Base-by-base conservation (phyloP, 2,888 invertebrate genomes). In the Ametastegia equiseti region DNA sequence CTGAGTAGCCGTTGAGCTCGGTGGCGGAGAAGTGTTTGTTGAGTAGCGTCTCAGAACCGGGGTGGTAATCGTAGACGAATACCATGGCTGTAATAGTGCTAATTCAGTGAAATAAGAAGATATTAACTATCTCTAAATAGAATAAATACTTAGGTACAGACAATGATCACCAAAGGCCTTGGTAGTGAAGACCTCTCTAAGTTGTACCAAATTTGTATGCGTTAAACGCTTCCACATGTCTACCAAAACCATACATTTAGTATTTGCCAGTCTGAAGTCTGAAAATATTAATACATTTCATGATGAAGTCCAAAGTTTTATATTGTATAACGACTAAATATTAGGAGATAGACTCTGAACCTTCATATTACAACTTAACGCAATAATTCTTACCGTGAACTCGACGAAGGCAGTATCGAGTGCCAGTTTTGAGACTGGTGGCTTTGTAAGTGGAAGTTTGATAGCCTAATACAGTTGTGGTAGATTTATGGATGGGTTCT, bases 151-250 rank as follows among this genome's bases (percentile, higher is more conserved):
- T 60, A 60, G 27, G 63, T 87, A 94, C 96, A 94, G 92, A 98
- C 98, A 98, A 93, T 97, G 96, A 93, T 99, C 99, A 87, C 97
- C 97, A 92, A 99, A 99, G 69, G 97, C 97, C 93, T 98, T 97
- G 57, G 99, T 98, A 50, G 97, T 96, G 92, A 99, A 98, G 86
- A 97, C 96, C 91, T 99, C 98, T 89, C 97, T 95, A 81, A 99
- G 93, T 88, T 97, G 96, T 82, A 99, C 97, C 86, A 99, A 95
- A 93, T 99, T 99, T 88, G 98, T 97, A 92, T 99, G 99, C 89
- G 96, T 96, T 81, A 99, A 93, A 92, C 97, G 97, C 92, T 98
- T 98, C 99, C 99, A 99, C 93, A 96, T 94, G 87, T 99, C 98
- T 60, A 98, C 96, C 86, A 96, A 92, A 39, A 95, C 93, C 93